These are phyloP conservation scores for Saxicola maurus DNA, from an alignment of 2,797 vertebrate species.

Conservation along the genomic window DNA sequence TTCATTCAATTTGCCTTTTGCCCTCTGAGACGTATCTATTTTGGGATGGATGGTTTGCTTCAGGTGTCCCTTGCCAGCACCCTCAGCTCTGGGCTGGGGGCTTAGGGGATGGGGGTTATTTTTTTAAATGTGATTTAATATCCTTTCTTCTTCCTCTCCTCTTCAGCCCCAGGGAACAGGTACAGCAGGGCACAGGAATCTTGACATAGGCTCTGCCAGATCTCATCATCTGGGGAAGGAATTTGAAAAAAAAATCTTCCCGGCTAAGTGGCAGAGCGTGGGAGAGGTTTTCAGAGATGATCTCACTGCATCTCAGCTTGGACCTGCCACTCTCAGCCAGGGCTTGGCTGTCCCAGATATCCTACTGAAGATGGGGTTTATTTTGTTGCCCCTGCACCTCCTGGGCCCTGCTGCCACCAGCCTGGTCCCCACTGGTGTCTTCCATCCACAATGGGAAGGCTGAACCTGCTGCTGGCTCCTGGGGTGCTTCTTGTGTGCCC, in stretches of 20 bases:
- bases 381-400: background rate
- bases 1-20: slow-evolving; percentile 70
- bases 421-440: background rate
- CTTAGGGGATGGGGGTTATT: background rate
- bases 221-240: background rate
- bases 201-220: background rate
- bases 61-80: slow-evolving; percentile 4
- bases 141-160: background rate
- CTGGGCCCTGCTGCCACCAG: background rate
- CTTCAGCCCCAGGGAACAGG: background rate
- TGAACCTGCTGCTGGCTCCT: background rate
- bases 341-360: slow-evolving; percentile 2
- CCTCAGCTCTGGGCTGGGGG: background rate
- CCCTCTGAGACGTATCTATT: slow-evolving; percentile 58
- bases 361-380: background rate
- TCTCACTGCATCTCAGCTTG: slow-evolving; percentile 18
- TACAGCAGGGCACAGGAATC: background rate
- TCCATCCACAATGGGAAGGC: background rate
- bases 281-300: slow-evolving; percentile 25
- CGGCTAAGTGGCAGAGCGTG: background rate
- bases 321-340: background rate
- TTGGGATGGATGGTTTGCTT: slow-evolving; percentile 33
- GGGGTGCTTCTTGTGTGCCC: background rate
- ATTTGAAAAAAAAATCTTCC: background rate
- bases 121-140: accelerated